Evolutionary conservation across 1,140 invertebrate genomes (phyloP), one percentile per base, ranked within the genome.

Genomic region (Drosophila busckii): DNA sequence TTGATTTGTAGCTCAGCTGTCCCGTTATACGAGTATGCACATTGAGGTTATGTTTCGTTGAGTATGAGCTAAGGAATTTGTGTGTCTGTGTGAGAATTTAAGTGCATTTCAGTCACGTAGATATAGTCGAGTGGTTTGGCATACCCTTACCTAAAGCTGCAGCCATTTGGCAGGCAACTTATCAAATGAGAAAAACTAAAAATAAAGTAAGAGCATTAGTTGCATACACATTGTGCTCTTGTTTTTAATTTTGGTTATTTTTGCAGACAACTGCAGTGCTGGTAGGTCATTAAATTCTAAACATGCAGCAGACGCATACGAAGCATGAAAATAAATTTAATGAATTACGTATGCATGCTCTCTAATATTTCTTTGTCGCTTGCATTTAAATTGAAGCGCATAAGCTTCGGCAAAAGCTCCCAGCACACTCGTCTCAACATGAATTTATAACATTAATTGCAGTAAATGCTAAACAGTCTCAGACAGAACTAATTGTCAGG

Each of bases 1-100:
- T 67, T 67, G 64, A 67, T 67, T 67, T 67, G 64, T 67, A 37
- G 60, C 60, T 40, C 38, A 42, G 35, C 35, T 32, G n/a, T 53
- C 46, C 58, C 40, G 42, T 45, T 66, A 60, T 54, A 60, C 56
- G 31, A 38, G 12, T 46, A 49, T 61, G 63, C 58, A 62, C 63
- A 66, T 62, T 62, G 58, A 49, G 63, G 63, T 61, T 61, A 50
- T 55, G 29, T 37, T 58, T 37, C 26, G 23, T 25, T 25, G 13
- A 15, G 16, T 28, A 15, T 26, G 3, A 41, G 7, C n/a, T n/a
- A 8, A 3, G 4, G 19, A 28, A 25, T 42, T 7, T 53, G 49
- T 17, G 19, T 52, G 9, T 26, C 3, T 17, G 6, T 19, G 20
- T 32, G 17, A 41, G 19, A 13, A 3, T 41, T 25, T 52, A 23